Evolutionary conservation across 2,113 vertebrate genomes (phyloP).

Genomic region (Saimiri boliviensis): DNA sequence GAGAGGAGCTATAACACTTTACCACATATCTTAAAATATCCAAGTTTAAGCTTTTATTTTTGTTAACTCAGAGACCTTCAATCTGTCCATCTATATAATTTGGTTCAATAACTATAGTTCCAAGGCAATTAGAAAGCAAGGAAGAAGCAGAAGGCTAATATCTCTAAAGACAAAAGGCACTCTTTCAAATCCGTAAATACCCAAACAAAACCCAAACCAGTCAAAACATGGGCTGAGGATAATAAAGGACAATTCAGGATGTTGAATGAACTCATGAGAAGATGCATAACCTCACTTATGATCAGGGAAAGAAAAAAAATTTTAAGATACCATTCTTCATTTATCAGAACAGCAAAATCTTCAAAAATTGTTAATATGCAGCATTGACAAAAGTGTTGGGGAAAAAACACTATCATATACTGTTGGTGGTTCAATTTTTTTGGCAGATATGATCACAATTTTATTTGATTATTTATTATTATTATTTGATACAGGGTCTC

Average conservation of each 20-base stretch:
- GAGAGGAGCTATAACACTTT: neutral
- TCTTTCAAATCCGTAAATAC: neutral
- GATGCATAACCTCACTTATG: neutral
- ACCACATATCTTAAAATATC: neutral
- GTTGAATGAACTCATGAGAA: neutral
- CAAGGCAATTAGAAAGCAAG: conserved; percentile 11
- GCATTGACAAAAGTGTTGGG: neutral
- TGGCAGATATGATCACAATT: neutral
- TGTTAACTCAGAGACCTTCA: conserved; percentile 21
- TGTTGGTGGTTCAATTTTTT: neutral
- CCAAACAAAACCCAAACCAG: neutral
- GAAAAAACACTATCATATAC: neutral
- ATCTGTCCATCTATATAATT: conserved; percentile 29
- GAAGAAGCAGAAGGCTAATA: neutral
- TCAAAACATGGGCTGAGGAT: neutral
- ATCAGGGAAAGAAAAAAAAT: neutral
- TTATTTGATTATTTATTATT: neutral
- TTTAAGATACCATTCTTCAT: neutral
- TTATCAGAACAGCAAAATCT: neutral
- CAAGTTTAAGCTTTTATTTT: conserved; percentile 40
- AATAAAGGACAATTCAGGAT: neutral
- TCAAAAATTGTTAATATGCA: neutral
- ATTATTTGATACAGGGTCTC: too few species aligned
- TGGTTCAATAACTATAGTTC: conserved; percentile 30
- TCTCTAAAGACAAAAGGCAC: neutral